A percentile compares a stretch with the other conserved stretches of the same genome.
phyloP scores from a whole-genome alignment of 2,888 invertebrate species.

The Limenitis camilla region DNA sequence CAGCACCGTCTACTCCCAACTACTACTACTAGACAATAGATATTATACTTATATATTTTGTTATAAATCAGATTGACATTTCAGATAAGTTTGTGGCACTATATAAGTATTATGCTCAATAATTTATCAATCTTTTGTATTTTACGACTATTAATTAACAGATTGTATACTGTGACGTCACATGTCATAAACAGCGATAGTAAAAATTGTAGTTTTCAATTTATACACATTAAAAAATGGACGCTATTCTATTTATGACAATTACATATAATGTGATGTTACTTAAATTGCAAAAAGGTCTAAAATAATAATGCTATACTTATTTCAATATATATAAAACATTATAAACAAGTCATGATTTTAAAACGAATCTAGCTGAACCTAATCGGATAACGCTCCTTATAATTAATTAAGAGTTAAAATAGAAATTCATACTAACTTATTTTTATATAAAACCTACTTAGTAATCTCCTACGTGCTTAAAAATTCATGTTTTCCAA shows the following conservation, averaged over 20 bases:
- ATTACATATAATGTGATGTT: conserved; percentile 12
- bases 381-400: conserved; percentile 40
- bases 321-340: conserved; percentile 2
- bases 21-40: too few species aligned
- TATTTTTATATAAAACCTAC: conserved; percentile 46
- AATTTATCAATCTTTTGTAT: too few species aligned
- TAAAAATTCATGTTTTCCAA: conserved; percentile 31
- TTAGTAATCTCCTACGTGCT: conserved; percentile 38
- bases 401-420: conserved; percentile 41
- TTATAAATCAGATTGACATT: too few species aligned
- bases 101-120: too few species aligned
- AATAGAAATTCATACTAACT: conserved; percentile 52
- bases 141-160: too few species aligned
- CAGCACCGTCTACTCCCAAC: too few species aligned
- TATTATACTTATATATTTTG: too few species aligned
- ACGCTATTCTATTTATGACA: conserved; percentile 1
- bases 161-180: too few species aligned
- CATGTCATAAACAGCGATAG: too few species aligned
- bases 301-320: conserved; percentile 1
- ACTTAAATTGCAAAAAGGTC: conserved; percentile 4
- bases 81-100: too few species aligned
- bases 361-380: conserved; percentile 48
- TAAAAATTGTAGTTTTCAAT: too few species aligned
- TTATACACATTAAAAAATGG: not conserved
- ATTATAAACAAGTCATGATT: conserved; percentile 13